Conservation (phyloP, 1,140 invertebrate species). For the Apocrypta bakeri region DNA sequence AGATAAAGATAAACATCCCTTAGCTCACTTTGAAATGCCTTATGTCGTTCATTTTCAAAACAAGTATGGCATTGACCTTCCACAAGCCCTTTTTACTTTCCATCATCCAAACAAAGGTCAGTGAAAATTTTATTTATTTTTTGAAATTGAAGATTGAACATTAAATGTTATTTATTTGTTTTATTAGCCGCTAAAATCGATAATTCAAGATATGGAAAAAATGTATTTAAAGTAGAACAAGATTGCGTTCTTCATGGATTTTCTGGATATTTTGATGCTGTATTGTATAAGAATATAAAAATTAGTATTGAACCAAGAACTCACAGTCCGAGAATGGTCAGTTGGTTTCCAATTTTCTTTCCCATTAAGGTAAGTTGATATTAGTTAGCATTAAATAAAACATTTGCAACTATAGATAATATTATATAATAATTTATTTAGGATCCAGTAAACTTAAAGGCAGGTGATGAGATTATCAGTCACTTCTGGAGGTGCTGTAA, state of each 20-base stretch:
- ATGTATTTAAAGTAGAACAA: constrained; percentile 82
- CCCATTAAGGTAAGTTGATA: constrained; percentile 88
- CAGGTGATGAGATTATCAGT: constrained; percentile 82
- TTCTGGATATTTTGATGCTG: constrained; percentile 94
- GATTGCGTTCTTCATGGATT: constrained; percentile 93
- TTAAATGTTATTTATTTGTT: neutral
- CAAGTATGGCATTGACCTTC: constrained; percentile 86
- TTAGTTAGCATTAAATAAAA: too few species aligned
- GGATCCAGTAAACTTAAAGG: constrained; percentile 84
- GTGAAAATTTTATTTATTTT: constrained; percentile 38
- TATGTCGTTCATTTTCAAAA: constrained; percentile 96
- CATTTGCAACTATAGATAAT: neutral
- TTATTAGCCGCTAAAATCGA: constrained; percentile 75
- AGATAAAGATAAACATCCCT: constrained; percentile 77
- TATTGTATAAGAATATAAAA: constrained; percentile 88
- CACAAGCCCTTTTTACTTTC: constrained; percentile 91
- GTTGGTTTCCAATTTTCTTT: constrained; percentile 98
- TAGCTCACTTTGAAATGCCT: constrained; percentile 86
- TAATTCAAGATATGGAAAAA: constrained; percentile 84
- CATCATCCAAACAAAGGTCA: constrained; percentile 86
- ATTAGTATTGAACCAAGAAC: constrained; percentile 93
- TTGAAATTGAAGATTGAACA: neutral
- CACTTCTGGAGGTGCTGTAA: constrained; percentile 91
- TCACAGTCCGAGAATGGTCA: constrained; percentile 93
- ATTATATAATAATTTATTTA: constrained; percentile 67